A percentile compares a stretch with the other conserved stretches of the same genome.
Conservation (phyloP, 2,888 invertebrate genomes). For the Agriotes lineatus region DNA sequence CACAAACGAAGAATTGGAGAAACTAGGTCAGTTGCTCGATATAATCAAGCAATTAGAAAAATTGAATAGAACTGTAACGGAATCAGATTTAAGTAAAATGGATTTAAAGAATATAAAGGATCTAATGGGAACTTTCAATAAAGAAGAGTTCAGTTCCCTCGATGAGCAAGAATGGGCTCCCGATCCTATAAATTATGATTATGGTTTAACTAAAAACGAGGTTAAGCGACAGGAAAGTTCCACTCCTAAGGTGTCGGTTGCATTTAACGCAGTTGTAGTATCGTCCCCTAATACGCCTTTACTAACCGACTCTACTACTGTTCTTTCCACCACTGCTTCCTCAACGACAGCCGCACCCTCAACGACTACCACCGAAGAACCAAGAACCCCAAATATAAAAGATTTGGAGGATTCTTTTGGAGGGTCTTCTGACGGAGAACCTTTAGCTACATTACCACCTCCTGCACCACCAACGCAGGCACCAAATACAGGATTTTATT, state of each 20-base stretch:
- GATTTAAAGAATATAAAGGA: constrained; percentile 61
- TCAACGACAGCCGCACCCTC: constrained; percentile 38
- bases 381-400: constrained; percentile 68
- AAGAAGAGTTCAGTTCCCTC: constrained; percentile 52
- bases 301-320: too few relatives aligned
- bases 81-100: constrained; percentile 64
- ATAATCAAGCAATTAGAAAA: constrained; percentile 66
- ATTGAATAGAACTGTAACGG: constrained; percentile 63
- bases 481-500: constrained; percentile 83
- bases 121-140: constrained; percentile 59
- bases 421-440: constrained; percentile 70
- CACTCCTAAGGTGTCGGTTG: not conserved
- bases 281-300: too few relatives aligned
- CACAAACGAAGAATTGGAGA: constrained; percentile 68
- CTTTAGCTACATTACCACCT: constrained; percentile 69
- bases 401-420: constrained; percentile 85
- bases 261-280: too few relatives aligned
- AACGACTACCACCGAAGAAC: constrained; percentile 58
- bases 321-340: constrained; percentile 25
- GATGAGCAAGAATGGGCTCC: constrained; percentile 60
- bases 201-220: constrained; percentile 65
- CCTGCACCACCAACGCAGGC: constrained; percentile 65
- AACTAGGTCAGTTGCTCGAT: constrained; percentile 66
- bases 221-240: constrained; percentile 67
- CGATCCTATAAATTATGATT: constrained; percentile 63